These are phyloP conservation scores for Caenorhabditis zanzibari DNA, from an alignment of 2,888 invertebrate species.

Conservation along the genomic window DNA sequence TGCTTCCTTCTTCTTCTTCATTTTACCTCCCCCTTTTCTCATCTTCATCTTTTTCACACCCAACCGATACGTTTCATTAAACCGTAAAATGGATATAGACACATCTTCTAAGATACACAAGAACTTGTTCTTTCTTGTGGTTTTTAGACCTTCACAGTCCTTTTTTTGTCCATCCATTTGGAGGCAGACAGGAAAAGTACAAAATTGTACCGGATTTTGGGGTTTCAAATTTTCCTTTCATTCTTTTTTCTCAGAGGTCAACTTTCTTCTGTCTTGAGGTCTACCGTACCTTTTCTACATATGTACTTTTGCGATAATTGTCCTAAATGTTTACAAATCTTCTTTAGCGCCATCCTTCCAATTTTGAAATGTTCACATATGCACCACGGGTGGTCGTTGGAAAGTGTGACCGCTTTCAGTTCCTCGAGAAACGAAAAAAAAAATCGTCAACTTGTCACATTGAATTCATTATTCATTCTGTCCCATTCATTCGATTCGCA, in stretches of 20 bases:
- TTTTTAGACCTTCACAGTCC: conserved; percentile 5
- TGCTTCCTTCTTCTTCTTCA: conserved; percentile 43
- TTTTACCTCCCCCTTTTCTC: conserved; percentile 40
- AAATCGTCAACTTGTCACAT: conserved; percentile 54
- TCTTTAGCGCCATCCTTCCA: conserved; percentile 35
- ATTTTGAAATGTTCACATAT: conserved; percentile 31
- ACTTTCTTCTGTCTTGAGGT: conserved; percentile 14
- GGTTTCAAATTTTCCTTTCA: conserved; percentile 11
- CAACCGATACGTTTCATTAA: conserved; percentile 62
- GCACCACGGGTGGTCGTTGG: conserved; percentile 26
- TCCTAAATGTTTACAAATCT: conserved; percentile 56
- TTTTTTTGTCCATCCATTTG: conserved; percentile 17
- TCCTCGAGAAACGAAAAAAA: conserved; percentile 1
- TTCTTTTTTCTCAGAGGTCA: background rate
- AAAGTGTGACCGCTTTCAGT: conserved; percentile 29
- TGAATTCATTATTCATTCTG: conserved; percentile 41
- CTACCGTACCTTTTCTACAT: conserved; percentile 38
- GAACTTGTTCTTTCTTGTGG: conserved; percentile 47
- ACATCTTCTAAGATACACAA: conserved; percentile 24
- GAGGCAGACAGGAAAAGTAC: conserved; percentile 37
- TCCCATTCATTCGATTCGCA: conserved; percentile 44
- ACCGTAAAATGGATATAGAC: conserved; percentile 65
- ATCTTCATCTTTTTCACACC: conserved; percentile 59
- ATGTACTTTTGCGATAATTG: conserved; percentile 65
- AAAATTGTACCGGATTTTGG: conserved; percentile 37